These are phyloP conservation scores for Drosophila algonquin DNA, from an alignment of 2,888 invertebrate species.

Conservation along the genomic window DNA sequence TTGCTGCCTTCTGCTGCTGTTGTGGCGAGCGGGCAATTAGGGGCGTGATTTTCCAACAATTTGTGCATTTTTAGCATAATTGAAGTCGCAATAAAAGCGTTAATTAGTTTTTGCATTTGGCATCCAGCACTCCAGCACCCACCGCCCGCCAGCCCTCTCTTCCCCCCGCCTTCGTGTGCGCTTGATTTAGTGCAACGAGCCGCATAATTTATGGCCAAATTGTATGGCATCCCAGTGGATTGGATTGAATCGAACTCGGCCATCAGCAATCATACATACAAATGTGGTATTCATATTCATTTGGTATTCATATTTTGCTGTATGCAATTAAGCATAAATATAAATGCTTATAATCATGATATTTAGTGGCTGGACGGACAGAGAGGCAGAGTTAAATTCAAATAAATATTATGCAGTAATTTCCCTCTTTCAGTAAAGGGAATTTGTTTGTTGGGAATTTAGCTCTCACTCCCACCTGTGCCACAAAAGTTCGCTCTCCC, in stretches of 20 bases:
- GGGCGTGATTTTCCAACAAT: conserved; percentile 76
- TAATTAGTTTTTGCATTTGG: conserved; percentile 77
- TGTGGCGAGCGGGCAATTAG: conserved; percentile 65
- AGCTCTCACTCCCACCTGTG: too few species aligned
- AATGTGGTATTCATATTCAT: conserved; percentile 19
- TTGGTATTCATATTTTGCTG: conserved; percentile 28
- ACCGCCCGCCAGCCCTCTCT: not conserved
- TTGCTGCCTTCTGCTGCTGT: conserved; percentile 44
- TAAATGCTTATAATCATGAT: not conserved
- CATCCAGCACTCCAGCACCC: conserved; percentile 3
- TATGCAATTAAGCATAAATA: conserved; percentile 39
- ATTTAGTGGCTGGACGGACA: not conserved
- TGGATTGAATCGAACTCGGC: conserved; percentile 59
- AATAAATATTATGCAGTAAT: not conserved
- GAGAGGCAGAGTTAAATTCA: too few species aligned
- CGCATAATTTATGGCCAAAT: conserved; percentile 74
- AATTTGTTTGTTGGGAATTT: too few species aligned
- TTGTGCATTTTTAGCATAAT: conserved; percentile 76
- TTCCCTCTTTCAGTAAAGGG: not conserved
- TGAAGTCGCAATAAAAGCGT: conserved; percentile 77
- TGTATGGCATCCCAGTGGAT: conserved; percentile 48
- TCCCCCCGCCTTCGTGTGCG: conserved; percentile 14
- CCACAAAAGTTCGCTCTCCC: too few species aligned
- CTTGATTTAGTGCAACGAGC: conserved; percentile 73
- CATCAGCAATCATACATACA: conserved; percentile 10